Base-by-base conservation (phyloP, 2,888 invertebrate genomes). In the Parelbella ahira region DNA sequence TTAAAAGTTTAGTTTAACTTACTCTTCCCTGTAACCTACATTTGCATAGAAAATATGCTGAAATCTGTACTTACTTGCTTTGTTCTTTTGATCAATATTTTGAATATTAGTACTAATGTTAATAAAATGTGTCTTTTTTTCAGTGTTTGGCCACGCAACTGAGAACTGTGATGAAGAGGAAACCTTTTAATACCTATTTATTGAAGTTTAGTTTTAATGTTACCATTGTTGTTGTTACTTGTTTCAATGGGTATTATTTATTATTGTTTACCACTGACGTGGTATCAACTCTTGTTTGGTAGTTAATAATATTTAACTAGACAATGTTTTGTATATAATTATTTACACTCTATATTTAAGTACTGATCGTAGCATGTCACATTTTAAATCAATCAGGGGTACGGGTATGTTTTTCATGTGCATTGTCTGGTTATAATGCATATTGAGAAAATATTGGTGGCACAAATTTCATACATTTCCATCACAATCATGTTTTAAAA, bases 101-200 rank as follows among this genome's bases (percentile, higher is more conserved):
- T n/a, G n/a, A n/a, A 5, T 20, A 20, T 20, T 20, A 20, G 2
- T 15, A 3, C 15, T 4, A 23, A 7, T 13, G 13, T 1, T n/a
- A 1, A n/a, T 8, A 15, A 3, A 4, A 5, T 4, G 4, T 7
- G 5, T 29, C 1, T 19, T 62, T 29, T 4, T 83, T 92, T 80
- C 89, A 97, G 96, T 93, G 54, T 97, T 97, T 83, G 97, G 96
- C 33, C 97, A 97, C 70, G 90, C 92, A 58, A 94, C 95, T 12
- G 92, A 91, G 65, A 92, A 95, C 71, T 97, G 97, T 87, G 92
- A 93, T 75, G 96, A 95, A 73, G 93, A 92, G 63, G 94, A 95
- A 83, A 94, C 94, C 51, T 95, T 91, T 89, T 94, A 91, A 78
- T 56, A 57, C 49, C 52, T 71, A 69, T 67, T 73, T 68, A 70